phyloP scores from a whole-genome alignment of 2,113 vertebrate genomes.

The Eretmochelys imbricata region DNA sequence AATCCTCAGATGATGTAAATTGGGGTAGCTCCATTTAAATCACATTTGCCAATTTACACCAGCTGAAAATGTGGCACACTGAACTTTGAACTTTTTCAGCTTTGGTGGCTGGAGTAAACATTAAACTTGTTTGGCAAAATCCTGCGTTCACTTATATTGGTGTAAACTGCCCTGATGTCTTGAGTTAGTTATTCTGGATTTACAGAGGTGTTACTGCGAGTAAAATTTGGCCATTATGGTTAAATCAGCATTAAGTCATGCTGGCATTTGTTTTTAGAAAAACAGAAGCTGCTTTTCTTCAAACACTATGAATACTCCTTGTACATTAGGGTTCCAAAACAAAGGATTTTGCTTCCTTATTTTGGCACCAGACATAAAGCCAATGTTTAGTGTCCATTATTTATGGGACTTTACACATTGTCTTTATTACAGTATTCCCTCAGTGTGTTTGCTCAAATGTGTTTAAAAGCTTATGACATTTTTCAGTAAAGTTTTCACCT shows the following conservation, averaged over 20 bases:
- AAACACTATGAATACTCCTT: not conserved
- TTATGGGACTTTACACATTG: not conserved
- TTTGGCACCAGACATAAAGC: fast-evolving
- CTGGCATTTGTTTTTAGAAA: not conserved
- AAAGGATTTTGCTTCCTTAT: not conserved
- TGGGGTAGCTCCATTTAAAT: not conserved
- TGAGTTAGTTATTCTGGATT: not conserved
- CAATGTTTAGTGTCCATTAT: not conserved
- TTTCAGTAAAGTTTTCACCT: not conserved
- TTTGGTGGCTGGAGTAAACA: not conserved
- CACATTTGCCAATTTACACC: not conserved
- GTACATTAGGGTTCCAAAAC: not conserved
- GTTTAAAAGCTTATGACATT: not conserved
- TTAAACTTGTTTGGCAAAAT: not conserved
- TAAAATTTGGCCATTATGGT: not conserved
- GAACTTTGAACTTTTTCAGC: not conserved
- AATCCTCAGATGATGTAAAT: not conserved
- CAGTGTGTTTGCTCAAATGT: not conserved
- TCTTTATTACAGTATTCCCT: not conserved
- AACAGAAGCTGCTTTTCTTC: not conserved
- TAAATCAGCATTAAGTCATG: not conserved
- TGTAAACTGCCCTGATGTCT: not conserved
- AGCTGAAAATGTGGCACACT: not conserved
- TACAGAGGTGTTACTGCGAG: not conserved
- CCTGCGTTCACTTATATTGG: not conserved